phyloP scores from a whole-genome alignment of 2,888 invertebrate species.

The Pammene fasciana region DNA sequence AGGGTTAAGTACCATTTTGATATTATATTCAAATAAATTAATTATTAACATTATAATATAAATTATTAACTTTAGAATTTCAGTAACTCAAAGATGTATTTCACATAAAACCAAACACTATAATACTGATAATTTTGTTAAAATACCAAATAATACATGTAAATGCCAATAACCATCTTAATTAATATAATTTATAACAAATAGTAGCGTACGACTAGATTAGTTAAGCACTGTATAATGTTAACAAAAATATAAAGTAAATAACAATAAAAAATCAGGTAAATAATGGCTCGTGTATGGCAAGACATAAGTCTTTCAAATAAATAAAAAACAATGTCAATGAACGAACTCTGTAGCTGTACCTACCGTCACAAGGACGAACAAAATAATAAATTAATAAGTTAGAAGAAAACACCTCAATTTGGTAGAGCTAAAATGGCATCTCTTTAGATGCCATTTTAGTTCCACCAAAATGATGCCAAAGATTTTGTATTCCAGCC shows the following conservation, averaged over 20 bases:
- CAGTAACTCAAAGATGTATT: conserved; percentile 23
- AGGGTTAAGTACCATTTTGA: conserved; percentile 6
- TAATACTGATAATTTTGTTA: conserved; percentile 42
- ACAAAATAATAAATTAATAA: too few species aligned
- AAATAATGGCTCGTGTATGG: conserved; percentile 30
- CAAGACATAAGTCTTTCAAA: conserved; percentile 37
- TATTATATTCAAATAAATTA: not conserved
- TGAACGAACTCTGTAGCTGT: not conserved
- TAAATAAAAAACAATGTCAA: conserved; percentile 3
- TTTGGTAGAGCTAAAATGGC: too few species aligned
- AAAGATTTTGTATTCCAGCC: too few species aligned
- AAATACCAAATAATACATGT: conserved; percentile 33
- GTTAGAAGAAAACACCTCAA: too few species aligned
- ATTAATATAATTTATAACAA: conserved; percentile 43
- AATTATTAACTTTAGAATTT: too few species aligned
- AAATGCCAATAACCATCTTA: conserved; percentile 47
- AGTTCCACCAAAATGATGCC: too few species aligned
- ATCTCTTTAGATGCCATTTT: too few species aligned
- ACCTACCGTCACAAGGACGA: not conserved
- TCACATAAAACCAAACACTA: conserved; percentile 32
- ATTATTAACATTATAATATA: not conserved
- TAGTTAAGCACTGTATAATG: conserved; percentile 56
- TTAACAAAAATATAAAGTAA: conserved; percentile 48
- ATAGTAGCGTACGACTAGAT: conserved; percentile 56
- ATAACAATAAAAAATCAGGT: conserved; percentile 42